A percentile compares a stretch with the other conserved stretches of the same genome.
These are phyloP conservation scores for Zygothrica quintamaculata DNA, from an alignment of 2,888 invertebrate species.

Conservation along the genomic window DNA sequence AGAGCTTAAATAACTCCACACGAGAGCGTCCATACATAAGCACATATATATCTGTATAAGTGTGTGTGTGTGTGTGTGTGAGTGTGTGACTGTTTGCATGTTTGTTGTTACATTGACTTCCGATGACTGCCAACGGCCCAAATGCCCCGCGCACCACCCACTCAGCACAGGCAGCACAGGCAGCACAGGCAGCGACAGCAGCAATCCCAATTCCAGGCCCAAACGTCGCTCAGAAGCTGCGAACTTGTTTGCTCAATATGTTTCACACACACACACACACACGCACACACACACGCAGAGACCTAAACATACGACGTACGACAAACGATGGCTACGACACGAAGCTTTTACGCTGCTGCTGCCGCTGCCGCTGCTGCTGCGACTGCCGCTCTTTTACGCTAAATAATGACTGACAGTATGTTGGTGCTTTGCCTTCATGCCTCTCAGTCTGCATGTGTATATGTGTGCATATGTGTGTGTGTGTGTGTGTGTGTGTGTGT, in stretches of 20 bases:
- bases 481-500: constrained; percentile 27
- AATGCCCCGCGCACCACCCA: constrained; percentile 21
- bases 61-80: constrained; percentile 28
- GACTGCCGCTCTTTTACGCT: constrained; percentile 63
- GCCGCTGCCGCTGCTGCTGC: neutral
- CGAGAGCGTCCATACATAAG: constrained; percentile 59
- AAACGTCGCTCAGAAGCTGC: constrained; percentile 74
- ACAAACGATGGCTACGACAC: constrained; percentile 58
- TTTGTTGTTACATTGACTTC: constrained; percentile 81
- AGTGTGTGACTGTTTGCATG: constrained; percentile 70
- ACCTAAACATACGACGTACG: constrained; percentile 39
- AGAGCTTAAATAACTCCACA: constrained; percentile 81
- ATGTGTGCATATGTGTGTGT: neutral
- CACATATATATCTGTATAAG: constrained; percentile 9
- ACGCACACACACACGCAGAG: constrained; percentile 21
- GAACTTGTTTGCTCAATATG: constrained; percentile 83
- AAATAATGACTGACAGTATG: constrained; percentile 80
- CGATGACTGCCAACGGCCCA: constrained; percentile 73
- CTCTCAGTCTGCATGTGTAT: constrained; percentile 7
- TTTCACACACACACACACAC: constrained; percentile 66
- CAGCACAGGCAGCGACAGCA: constrained; percentile 10
- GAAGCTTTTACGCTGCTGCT: constrained; percentile 59
- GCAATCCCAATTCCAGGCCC: constrained; percentile 30
- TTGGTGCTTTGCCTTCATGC: constrained; percentile 64
- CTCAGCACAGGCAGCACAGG: constrained; percentile 36